Percentiles rank a stretch among this genome's conserved stretches.
These are phyloP conservation scores for Typhlichthys subterraneus DNA, from an alignment of 2,797 vertebrate species.

Conservation along the genomic window DNA sequence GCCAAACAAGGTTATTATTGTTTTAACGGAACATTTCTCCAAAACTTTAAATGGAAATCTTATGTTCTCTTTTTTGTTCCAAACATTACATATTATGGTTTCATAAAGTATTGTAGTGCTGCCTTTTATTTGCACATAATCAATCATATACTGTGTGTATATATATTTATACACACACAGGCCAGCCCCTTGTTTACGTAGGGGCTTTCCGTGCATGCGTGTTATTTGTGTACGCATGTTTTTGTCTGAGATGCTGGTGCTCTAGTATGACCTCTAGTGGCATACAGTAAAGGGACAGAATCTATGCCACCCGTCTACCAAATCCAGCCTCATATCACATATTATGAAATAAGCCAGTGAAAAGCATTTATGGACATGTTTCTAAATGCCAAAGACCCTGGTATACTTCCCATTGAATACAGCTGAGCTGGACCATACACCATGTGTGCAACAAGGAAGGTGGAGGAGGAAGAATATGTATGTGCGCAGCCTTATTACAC, in stretches of 20 bases:
- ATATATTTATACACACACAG: no score
- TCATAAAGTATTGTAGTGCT: background rate
- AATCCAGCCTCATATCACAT: conserved; percentile 24
- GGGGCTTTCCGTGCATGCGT: no score
- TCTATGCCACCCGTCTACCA: conserved; percentile 5
- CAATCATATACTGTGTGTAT: background rate
- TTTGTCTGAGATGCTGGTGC: no score
- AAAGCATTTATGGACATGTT: background rate
- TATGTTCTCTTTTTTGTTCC: background rate
- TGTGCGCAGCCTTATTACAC: no score
- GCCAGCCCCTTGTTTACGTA: no score
- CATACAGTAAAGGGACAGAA: background rate
- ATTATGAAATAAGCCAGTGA: conserved; percentile 9
- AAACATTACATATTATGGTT: background rate
- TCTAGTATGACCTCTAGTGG: no score
- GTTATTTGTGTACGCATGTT: no score
- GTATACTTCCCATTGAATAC: no score
- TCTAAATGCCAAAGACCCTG: no score
- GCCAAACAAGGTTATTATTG: conserved; percentile 57
- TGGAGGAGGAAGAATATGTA: no score
- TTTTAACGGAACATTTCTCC: conserved; percentile 39
- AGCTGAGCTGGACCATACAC: no score
- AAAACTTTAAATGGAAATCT: conserved; percentile 6
- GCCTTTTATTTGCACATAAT: background rate
- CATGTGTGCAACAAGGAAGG: no score